Evolutionary conservation across 1,140 invertebrate genomes (phyloP).

Genomic region (Caenorhabditis brenneri): DNA sequence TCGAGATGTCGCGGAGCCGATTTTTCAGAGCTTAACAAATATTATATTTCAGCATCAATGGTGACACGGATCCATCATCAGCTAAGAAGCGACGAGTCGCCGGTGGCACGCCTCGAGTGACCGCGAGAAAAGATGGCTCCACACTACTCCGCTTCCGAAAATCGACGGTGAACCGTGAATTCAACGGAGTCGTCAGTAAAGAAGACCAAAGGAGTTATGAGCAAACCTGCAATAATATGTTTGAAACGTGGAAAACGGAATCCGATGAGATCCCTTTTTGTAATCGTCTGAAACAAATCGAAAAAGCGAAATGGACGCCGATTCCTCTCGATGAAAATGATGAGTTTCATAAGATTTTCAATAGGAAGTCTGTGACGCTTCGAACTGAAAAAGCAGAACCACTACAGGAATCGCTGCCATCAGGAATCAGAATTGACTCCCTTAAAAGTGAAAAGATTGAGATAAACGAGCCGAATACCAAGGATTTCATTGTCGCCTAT

Average conservation of each 20-base stretch:
- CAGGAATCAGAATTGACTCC: background rate
- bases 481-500: background rate
- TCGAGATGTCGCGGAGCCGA: too few relatives aligned
- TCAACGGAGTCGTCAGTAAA: background rate
- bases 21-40: too few relatives aligned
- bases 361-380: background rate
- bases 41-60: background rate
- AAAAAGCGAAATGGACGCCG: background rate
- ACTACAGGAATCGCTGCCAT: background rate
- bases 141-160: background rate
- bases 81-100: background rate
- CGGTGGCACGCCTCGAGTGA: background rate
- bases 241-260: conserved; percentile 4
- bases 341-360: background rate
- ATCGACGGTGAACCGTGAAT: background rate
- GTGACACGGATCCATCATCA: background rate
- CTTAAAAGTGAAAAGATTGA: background rate
- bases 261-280: background rate
- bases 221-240: background rate
- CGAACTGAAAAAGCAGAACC: background rate
- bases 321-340: background rate
- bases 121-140: background rate
- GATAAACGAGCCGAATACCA: background rate
- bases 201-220: background rate
- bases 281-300: background rate